Evolutionary conservation across 2,888 invertebrate genomes (phyloP).

Genomic region (Philereme vetulata): DNA sequence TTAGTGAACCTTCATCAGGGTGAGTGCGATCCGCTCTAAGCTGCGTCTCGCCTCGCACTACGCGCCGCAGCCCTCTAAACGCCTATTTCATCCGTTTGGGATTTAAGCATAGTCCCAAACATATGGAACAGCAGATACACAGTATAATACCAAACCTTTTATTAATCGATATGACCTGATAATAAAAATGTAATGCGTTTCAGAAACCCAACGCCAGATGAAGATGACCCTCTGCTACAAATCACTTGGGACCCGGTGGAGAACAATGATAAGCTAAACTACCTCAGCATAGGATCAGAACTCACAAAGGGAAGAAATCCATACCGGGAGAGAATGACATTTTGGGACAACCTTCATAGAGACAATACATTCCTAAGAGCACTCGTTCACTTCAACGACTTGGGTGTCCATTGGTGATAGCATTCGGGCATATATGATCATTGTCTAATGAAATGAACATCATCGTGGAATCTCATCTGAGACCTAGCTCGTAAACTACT

Average conservation of each 20-base stretch:
- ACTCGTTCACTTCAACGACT: conserved; percentile 64
- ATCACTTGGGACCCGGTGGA: conserved; percentile 75
- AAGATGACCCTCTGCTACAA: conserved; percentile 65
- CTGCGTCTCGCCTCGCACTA: too few species aligned
- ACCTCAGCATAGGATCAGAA: conserved; percentile 69
- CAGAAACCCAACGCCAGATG: conserved; percentile 75
- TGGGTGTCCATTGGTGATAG: conserved; percentile 59
- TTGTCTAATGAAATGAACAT: too few species aligned
- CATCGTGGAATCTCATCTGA: too few species aligned
- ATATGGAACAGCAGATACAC: too few species aligned
- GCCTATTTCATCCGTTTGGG: too few species aligned
- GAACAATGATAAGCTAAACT: conserved; percentile 64
- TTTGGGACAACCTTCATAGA: conserved; percentile 72
- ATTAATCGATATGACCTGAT: background rate
- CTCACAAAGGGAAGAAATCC: conserved; percentile 74
- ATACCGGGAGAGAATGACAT: conserved; percentile 70
- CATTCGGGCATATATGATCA: background rate
- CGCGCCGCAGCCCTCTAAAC: too few species aligned
- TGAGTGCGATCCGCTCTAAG: too few species aligned
- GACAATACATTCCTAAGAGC: conserved; percentile 63
- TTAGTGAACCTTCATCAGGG: too few species aligned
- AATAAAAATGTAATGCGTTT: conserved; percentile 2
- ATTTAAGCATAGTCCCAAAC: too few species aligned
- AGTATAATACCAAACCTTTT: too few species aligned
- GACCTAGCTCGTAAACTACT: too few species aligned